phyloP scores from a whole-genome alignment of 1,140 invertebrate species.

The Steinernema khuongi region DNA sequence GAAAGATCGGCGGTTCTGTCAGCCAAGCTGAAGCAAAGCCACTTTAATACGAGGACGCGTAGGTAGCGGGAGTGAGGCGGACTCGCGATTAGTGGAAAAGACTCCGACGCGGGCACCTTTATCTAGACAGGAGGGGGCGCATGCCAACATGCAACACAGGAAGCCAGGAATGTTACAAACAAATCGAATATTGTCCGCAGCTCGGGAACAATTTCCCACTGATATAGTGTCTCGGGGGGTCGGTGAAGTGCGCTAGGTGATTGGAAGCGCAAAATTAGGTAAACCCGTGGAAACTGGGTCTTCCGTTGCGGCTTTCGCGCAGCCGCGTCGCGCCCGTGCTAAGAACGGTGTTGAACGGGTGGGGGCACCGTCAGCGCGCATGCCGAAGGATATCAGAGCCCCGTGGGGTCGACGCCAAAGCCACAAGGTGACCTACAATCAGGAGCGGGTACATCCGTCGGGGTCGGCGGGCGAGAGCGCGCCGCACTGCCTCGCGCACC shows the following conservation, averaged over 20 bases:
- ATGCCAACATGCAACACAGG: background rate
- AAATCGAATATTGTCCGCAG: conserved; percentile 5
- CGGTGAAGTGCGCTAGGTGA: conserved; percentile 16
- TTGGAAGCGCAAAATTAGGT: conserved; percentile 17
- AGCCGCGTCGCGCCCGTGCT: background rate
- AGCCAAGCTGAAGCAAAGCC: background rate
- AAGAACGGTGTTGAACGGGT: conserved; percentile 12
- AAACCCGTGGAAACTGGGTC: conserved; percentile 19
- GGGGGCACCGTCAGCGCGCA: background rate
- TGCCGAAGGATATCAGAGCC: background rate
- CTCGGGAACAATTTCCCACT: conserved; percentile 11
- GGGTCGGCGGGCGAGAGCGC: background rate
- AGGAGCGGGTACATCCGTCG: conserved; percentile 2
- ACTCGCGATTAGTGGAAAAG: no score
- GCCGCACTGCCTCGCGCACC: background rate
- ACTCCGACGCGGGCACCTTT: no score
- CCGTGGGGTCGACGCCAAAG: background rate
- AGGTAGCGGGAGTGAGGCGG: no score
- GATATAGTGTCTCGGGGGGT: background rate
- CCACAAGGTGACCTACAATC: conserved; percentile 14
- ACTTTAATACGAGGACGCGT: no score
- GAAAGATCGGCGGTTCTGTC: background rate
- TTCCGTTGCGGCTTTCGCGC: conserved; percentile 9
- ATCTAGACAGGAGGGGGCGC: background rate
- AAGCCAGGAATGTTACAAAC: conserved; percentile 4